Conservation (phyloP, 2,888 invertebrate species). For the Oscheius onirici region DNA sequence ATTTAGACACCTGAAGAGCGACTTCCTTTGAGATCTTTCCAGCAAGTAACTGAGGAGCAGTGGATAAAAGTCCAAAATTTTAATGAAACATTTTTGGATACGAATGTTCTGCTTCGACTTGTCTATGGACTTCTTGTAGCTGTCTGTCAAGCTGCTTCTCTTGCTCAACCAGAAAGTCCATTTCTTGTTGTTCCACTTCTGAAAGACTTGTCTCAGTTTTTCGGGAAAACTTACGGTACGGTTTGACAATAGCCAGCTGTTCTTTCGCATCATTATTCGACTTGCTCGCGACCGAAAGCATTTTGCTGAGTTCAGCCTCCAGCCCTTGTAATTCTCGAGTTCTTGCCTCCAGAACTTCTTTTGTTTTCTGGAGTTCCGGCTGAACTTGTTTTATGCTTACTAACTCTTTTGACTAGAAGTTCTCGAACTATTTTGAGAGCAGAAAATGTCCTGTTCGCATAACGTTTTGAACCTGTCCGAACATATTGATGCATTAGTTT, state of each 20-base stretch:
- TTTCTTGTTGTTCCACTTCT: slow-evolving; percentile 23
- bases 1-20: too few relatives aligned
- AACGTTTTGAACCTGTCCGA: too few relatives aligned
- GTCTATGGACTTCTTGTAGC: not conserved
- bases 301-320: slow-evolving; percentile 9
- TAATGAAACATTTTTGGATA: not conserved
- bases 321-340: slow-evolving; percentile 6
- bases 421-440: too few relatives aligned
- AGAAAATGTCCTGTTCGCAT: too few relatives aligned
- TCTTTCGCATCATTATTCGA: slow-evolving; percentile 4
- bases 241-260: slow-evolving; percentile 20
- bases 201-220: too few relatives aligned
- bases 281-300: not conserved
- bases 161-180: slow-evolving; percentile 16
- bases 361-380: slow-evolving; percentile 10
- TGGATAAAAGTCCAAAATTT: too few relatives aligned
- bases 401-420: too few relatives aligned
- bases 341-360: not conserved
- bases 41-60: too few relatives aligned
- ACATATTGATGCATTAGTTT: too few relatives aligned
- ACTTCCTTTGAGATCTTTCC: not conserved
- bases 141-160: slow-evolving; percentile 15
- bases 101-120: not conserved
- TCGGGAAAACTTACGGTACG: slow-evolving; percentile 27
- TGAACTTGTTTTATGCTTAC: too few relatives aligned